Evolutionary conservation across 30 jellyfish, hydroid and myxozoan genomes (phyloP), one percentile per base, ranked within the genome.

Genomic region (Morbakka virulenta): DNA sequence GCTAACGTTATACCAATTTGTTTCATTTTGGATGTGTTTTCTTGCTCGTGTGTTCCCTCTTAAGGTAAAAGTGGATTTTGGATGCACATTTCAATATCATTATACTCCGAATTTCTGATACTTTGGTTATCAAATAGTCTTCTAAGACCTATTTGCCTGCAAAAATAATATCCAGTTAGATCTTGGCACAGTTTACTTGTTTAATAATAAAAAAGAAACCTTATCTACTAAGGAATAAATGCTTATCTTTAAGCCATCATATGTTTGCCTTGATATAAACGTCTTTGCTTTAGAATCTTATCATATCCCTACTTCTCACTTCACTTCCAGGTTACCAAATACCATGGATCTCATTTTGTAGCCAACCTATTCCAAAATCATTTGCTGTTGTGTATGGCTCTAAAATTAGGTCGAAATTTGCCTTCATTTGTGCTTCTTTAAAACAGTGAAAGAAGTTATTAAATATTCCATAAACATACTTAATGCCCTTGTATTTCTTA

Each of bases 211-310:
- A 66, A 6, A 66, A 14, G 27, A 17, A 11, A 30, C 28, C n/a
- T 13, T 23, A 66, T 29, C 78, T 24, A 66, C 32, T 0, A 66
- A 26, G 17, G 78, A 66, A 13, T n/a, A 24, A 6, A 29, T 31
- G 17, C 69, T 66, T 0, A 66, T 23, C 24, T 66, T 27, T 0
- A 66, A 25, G 17, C 68, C 78, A 65, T 66, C 78, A 0, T 66
- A 66, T 6, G 77, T 70, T 36, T 35, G 79, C 77, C 77, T 33
- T 13, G 82, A 34, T n/a, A 70, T 32, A 35, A 70, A 66, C 78
- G 32, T 66, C 32, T 66, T 66, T 9, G 78, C 67, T 29, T 29
- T n/a, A n/a, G n/a, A n/a, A n/a, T n/a, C n/a, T 66, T 27, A 25
- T 67, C 65, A 12, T 29, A 23, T 20, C 68, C 9, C 47, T 0